A percentile compares a stretch with the other conserved stretches of the same genome.
Conservation (phyloP, 2,797 vertebrate species). For the Acrocephalus scirpaceus region DNA sequence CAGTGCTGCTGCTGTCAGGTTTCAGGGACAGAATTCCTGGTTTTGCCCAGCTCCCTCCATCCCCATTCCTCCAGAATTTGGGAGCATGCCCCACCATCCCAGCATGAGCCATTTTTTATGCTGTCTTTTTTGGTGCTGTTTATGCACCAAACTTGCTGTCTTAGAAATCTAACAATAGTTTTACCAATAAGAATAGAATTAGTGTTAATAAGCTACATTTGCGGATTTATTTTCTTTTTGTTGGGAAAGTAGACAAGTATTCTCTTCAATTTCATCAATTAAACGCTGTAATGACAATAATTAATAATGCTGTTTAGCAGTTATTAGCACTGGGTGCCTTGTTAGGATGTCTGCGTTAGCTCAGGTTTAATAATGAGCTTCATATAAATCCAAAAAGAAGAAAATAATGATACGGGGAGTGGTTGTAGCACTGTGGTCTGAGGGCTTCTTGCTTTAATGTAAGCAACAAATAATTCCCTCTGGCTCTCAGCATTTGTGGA, state of each 20-base stretch:
- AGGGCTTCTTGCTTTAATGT: constrained; percentile 61
- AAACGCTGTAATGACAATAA: constrained; percentile 31
- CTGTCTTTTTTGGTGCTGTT: background rate
- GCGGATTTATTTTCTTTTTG: background rate
- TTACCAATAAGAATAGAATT: constrained; percentile 42
- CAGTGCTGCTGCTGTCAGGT: background rate
- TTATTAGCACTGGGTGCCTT: constrained; percentile 21
- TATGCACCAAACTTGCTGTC: background rate
- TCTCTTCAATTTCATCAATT: constrained; percentile 32
- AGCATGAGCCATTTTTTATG: background rate
- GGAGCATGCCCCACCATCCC: background rate
- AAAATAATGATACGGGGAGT: constrained; percentile 40
- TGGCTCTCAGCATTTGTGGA: constrained; percentile 54
- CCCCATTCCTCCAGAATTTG: too few species aligned
- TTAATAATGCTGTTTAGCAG: constrained; percentile 48
- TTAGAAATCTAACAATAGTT: constrained; percentile 52
- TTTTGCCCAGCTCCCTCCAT: background rate
- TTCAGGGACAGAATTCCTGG: background rate
- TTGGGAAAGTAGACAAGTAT: constrained; percentile 34
- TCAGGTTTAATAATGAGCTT: constrained; percentile 34
- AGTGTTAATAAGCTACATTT: constrained; percentile 42
- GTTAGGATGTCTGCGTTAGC: constrained; percentile 30
- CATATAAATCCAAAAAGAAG: constrained; percentile 39
- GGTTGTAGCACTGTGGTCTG: constrained; percentile 36
- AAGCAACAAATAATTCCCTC: constrained; percentile 67